Evolutionary conservation across 2,888 invertebrate species (phyloP), one percentile per base, ranked within the genome.

Genomic region (Antheraea yamamai): DNA sequence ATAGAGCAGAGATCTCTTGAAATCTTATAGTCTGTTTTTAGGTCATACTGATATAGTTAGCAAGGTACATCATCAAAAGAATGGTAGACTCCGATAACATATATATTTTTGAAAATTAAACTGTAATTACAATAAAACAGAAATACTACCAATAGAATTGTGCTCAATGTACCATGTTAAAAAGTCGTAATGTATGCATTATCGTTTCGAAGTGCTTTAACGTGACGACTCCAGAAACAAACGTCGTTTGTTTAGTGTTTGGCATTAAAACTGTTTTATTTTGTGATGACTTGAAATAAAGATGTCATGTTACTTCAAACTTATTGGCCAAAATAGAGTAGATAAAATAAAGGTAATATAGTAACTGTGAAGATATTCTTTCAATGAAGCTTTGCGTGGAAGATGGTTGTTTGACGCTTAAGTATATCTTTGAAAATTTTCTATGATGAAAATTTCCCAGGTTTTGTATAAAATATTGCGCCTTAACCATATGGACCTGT

Each of bases 181-280:
- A 58, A 58, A 58, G 58, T 58, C n/a, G n/a, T 58, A 58, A n/a
- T 55, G n/a, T 58, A 55, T n/a, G 58, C 18, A 58, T 58, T 58
- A 58, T 58, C 58, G 58, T 58, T 58, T 58, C 58, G n/a, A 10
- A 58, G n/a, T n/a, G 18, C 10, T 58, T 58, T 58, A 58, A 58
- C 7, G n/a, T n/a, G 18, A 58, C 18, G 10, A 58, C 58, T 7
- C n/a, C n/a, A 58, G n/a, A n/a, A 64, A 64, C 14, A 64, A 64
- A 64, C 26, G 26, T 26, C 64, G 64, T 14, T 64, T 26, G 2
- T 16, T 64, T 64, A 64, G 10, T 14, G 26, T 16, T 26, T 58
- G 1, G n/a, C 58, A n/a, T 64, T 23, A 64, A 64, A 14, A 23
- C 64, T 26, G 64, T 64, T 64, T 64, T 26, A 64, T 64, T 64